Evolutionary conservation across 2,113 vertebrate species (phyloP), one percentile per base, ranked within the genome.

Genomic region (Neolamprologus devosi): DNA sequence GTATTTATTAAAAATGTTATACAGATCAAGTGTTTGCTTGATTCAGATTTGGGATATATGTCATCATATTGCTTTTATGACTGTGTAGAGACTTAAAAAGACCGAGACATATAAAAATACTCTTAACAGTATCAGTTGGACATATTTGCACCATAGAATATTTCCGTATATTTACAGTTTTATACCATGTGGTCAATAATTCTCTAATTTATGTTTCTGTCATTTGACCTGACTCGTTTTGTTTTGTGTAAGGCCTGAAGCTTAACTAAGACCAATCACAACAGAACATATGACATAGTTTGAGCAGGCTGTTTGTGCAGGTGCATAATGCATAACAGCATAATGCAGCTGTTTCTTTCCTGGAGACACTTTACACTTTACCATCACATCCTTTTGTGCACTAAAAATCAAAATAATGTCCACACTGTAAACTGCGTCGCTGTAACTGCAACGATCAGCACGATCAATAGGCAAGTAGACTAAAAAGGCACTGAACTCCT

Each of bases 21-120:
- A 63, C 0, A 65, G 60, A n/a, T 12, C 30, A n/a, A 1, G 4
- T 65, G 0, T 12, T 1, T 37, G 30, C 60, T 65, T 21, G 60
- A 65, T 63, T 63, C 58, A 63, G 58, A 0, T 63, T 35, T 63
- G 58, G 2, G 3, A n/a, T 35, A 3, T 35, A 63, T 35, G 30
- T 2, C 30, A 35, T 35, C 30, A 35, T 63, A 63, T 63, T 35
- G 58, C 9, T 63, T 35, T 63, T 63, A 35, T 63, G 58, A 63
- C 1, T 35, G 0, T n/a, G 30, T 63, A 2, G 30, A 35, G 2
- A 3, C 16, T 7, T 63, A 63, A 63, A 63, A 30, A 63, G 30
- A 58, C 55, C 0, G 5, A 63, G 30, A 63, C 6, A 63, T 5
- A 33, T 35, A 63, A 63, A 63, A 63, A 19, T 63, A 63, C 28